phyloP scores from a whole-genome alignment of 2,797 vertebrate genomes.

The Fratercula arctica region DNA sequence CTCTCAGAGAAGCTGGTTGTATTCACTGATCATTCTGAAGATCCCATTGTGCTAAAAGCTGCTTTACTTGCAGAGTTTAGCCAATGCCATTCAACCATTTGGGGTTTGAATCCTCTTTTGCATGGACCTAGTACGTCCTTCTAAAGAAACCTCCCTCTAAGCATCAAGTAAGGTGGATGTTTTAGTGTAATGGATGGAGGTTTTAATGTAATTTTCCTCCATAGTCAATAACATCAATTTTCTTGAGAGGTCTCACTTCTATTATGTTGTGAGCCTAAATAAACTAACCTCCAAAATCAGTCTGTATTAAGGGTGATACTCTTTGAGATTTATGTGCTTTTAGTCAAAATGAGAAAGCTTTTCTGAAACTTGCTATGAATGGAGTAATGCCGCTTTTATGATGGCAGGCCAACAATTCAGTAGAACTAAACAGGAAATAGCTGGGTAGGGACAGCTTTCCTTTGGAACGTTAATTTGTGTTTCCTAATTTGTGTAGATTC shows the following conservation, averaged over 20 bases:
- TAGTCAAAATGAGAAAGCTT: conserved; percentile 5
- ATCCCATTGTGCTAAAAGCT: not conserved
- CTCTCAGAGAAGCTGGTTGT: not conserved
- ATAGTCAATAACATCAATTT: not conserved
- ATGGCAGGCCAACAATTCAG: not conserved
- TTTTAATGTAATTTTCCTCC: not conserved
- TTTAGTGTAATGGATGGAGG: not conserved
- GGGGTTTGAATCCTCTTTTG: not conserved
- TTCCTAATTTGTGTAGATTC: not conserved
- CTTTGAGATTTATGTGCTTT: not conserved
- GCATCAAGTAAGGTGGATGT: not conserved
- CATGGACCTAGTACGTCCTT: not conserved
- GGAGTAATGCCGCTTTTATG: not conserved
- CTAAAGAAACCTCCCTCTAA: not conserved
- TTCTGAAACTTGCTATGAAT: not conserved
- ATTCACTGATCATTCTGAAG: not conserved
- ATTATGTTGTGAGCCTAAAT: not conserved
- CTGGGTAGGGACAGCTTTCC: not conserved
- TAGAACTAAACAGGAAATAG: not conserved
- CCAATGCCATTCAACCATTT: not conserved
- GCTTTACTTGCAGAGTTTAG: not conserved
- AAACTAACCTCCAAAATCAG: not conserved
- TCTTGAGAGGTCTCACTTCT: not conserved
- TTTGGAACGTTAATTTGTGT: not conserved
- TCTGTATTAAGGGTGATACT: not conserved